A percentile compares a stretch with the other conserved stretches of the same genome.
Evolutionary conservation across 2,113 vertebrate genomes (phyloP).

Genomic region (Campylomormyrus numenius): DNA sequence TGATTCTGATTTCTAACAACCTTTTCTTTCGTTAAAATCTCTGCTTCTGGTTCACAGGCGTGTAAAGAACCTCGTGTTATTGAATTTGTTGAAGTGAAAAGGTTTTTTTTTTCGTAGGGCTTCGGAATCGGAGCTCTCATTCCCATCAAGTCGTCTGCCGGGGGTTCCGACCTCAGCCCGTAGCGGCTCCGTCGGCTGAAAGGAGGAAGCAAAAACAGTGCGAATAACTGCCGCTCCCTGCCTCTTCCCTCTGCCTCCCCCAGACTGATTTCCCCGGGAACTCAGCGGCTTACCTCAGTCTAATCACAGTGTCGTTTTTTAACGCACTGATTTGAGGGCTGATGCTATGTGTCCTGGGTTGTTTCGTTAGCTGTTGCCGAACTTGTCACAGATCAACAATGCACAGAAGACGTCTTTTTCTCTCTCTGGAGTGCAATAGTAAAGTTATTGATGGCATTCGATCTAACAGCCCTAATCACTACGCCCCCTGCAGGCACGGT

Average conservation of each 20-base stretch:
- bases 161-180: slow-evolving; percentile 4
- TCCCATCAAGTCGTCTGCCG: background rate
- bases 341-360: background rate
- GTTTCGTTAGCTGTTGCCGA: background rate
- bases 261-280: background rate
- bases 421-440: background rate
- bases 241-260: no score
- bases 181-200: background rate
- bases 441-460: background rate
- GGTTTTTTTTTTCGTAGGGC: background rate
- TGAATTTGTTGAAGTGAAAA: slow-evolving; percentile 19
- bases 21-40: background rate
- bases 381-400: background rate
- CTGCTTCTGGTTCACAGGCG: background rate
- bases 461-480: background rate
- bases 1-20: background rate
- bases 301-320: background rate
- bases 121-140: background rate
- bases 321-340: background rate
- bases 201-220: background rate
- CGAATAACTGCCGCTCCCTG: background rate
- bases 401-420: background rate
- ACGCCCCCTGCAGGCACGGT: background rate
- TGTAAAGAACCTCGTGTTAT: background rate
- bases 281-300: background rate